Conservation (phyloP, 2,113 vertebrate species). For the Empidonax traillii region DNA sequence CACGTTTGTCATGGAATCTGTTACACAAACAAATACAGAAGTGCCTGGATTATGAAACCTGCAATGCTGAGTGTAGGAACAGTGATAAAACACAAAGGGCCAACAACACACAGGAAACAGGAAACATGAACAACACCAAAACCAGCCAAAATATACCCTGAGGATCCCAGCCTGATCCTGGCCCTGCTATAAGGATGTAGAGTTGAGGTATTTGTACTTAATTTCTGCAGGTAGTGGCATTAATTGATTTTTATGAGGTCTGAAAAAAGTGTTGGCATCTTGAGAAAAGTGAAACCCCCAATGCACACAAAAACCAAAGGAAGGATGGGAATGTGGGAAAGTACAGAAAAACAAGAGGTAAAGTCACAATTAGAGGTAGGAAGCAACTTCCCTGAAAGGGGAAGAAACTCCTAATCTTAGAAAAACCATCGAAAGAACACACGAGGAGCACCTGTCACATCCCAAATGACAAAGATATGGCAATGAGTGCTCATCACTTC, state of each 20-base stretch:
- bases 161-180: neutral
- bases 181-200: neutral
- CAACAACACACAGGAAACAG: neutral
- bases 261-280: neutral
- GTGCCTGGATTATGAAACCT: neutral
- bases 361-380: neutral
- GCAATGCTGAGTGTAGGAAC: neutral
- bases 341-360: neutral
- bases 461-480: neutral
- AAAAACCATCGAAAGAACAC: neutral
- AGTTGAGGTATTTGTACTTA: neutral
- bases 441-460: neutral
- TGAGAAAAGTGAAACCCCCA: neutral
- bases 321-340: neutral
- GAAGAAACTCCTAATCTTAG: neutral
- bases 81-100: neutral
- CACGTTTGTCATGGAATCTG: fast-evolving
- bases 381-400: neutral
- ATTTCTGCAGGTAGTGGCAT: neutral
- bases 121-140: neutral
- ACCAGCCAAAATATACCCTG: neutral
- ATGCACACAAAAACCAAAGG: neutral
- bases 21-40: neutral
- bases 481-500: neutral
- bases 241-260: neutral